phyloP scores from a whole-genome alignment of 2,888 invertebrate genomes.

The Drosophila formosana region DNA sequence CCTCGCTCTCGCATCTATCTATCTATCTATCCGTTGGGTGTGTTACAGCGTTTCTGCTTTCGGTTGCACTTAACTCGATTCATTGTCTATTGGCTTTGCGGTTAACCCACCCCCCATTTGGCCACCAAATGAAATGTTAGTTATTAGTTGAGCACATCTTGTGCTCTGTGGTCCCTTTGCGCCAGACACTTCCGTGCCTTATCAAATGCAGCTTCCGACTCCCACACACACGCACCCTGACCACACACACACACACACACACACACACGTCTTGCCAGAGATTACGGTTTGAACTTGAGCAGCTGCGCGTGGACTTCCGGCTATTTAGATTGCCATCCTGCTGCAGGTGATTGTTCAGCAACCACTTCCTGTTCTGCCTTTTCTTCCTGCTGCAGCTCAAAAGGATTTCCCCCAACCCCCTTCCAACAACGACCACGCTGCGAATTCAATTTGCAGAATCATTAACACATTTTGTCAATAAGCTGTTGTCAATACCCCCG shows the following conservation, averaged over 20 bases:
- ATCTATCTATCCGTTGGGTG: constrained; percentile 4
- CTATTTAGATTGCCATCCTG: constrained; percentile 68
- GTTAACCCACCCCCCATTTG: constrained; percentile 24
- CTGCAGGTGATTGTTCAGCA: constrained; percentile 61
- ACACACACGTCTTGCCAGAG: constrained; percentile 17
- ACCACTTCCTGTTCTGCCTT: constrained; percentile 33
- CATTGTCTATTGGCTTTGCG: constrained; percentile 56
- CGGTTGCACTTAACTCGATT: constrained; percentile 47
- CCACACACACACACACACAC: constrained; percentile 5
- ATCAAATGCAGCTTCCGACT: constrained; percentile 67
- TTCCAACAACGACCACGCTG: neutral
- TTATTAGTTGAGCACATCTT: constrained; percentile 37
- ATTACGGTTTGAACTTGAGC: constrained; percentile 54
- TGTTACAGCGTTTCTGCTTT: constrained; percentile 31
- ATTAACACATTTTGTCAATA: constrained; percentile 77
- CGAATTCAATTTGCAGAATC: constrained; percentile 73
- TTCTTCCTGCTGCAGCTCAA: constrained; percentile 8
- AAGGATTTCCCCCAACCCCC: neutral
- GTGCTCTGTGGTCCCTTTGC: constrained; percentile 30
- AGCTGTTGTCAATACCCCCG: constrained; percentile 66
- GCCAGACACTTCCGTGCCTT: constrained; percentile 64
- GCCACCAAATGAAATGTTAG: constrained; percentile 38
- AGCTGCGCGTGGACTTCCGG: constrained; percentile 60
- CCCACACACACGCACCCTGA: constrained; percentile 12
- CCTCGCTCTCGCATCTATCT: neutral